phyloP scores from a whole-genome alignment of 1,140 invertebrate species.

The Chelonus insularis region DNA sequence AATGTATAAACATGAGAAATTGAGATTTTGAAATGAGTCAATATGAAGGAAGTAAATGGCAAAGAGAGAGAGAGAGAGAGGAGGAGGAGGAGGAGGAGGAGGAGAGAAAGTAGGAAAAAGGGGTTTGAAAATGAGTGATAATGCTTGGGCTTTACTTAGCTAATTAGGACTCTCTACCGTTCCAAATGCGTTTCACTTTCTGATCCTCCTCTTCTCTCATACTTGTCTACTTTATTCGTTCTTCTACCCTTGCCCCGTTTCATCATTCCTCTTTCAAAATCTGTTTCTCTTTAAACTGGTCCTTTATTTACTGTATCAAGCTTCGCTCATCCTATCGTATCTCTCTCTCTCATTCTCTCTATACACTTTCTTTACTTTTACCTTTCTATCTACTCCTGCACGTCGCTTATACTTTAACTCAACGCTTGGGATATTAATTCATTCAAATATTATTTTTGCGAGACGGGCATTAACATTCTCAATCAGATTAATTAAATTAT shows the following conservation, averaged over 20 bases:
- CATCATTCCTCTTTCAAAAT: too few relatives aligned
- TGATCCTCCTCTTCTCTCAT: slow-evolving; percentile 31
- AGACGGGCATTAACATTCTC: slow-evolving; percentile 53
- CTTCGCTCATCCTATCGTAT: too few relatives aligned
- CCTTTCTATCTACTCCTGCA: too few relatives aligned
- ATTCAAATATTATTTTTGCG: slow-evolving; percentile 56
- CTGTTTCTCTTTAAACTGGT: too few relatives aligned
- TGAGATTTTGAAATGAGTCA: slow-evolving; percentile 38
- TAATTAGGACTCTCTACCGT: slow-evolving; percentile 53
- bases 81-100: slow-evolving; percentile 18
- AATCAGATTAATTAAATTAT: slow-evolving; percentile 60
- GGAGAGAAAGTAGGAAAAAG: slow-evolving; percentile 37
- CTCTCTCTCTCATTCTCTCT: slow-evolving; percentile 28
- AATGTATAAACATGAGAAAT: slow-evolving; percentile 17
- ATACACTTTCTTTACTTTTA: neutral
- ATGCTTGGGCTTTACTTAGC: slow-evolving; percentile 60
- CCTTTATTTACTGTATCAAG: slow-evolving; percentile 9
- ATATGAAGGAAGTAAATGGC: slow-evolving; percentile 26
- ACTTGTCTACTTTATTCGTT: neutral
- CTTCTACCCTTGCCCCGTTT: neutral
- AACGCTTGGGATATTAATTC: slow-evolving; percentile 47
- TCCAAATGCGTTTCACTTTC: slow-evolving; percentile 18
- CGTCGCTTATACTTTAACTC: too few relatives aligned
- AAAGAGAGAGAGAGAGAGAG: slow-evolving; percentile 5
- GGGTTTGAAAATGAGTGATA: slow-evolving; percentile 58